Percentiles rank a stretch among this genome's conserved stretches.
phyloP scores from a whole-genome alignment of 2,888 invertebrate genomes.

The Leptopterna dolabrata region DNA sequence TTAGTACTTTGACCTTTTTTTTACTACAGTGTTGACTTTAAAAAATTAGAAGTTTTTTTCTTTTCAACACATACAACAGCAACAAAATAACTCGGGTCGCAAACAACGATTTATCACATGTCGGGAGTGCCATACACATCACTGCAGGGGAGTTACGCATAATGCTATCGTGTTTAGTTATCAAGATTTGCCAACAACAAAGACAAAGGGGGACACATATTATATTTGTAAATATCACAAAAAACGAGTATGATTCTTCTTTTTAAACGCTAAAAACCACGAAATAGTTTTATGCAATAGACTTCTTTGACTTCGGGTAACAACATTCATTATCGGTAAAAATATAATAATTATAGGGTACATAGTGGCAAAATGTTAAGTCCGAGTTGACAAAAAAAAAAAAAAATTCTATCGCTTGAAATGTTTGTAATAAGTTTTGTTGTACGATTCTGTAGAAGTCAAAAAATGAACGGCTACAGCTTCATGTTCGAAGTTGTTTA shows the following conservation, averaged over 20 bases:
- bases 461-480: not conserved
- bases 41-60: not conserved
- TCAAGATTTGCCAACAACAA: slow-evolving; percentile 25
- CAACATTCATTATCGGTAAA: slow-evolving; percentile 18
- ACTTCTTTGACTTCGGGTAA: slow-evolving; percentile 3
- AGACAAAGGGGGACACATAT: slow-evolving; percentile 26
- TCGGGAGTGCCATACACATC: slow-evolving; percentile 5
- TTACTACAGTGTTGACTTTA: not conserved
- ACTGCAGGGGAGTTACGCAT: not conserved
- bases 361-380: not conserved
- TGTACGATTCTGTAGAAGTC: not conserved
- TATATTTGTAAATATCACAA: slow-evolving; percentile 34
- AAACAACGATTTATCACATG: slow-evolving; percentile 29
- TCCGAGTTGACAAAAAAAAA: not conserved
- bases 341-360: not conserved
- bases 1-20: not conserved
- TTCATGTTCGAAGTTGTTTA: not conserved
- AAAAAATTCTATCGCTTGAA: not conserved
- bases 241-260: slow-evolving; percentile 33
- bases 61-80: not conserved
- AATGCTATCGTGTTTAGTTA: slow-evolving; percentile 20
- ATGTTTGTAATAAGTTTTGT: not conserved
- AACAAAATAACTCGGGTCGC: not conserved
- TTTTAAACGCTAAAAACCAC: slow-evolving; percentile 9
- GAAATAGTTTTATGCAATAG: slow-evolving; percentile 14